These are phyloP conservation scores for Abrostola tripartita DNA, from an alignment of 2,888 invertebrate genomes.

Conservation along the genomic window DNA sequence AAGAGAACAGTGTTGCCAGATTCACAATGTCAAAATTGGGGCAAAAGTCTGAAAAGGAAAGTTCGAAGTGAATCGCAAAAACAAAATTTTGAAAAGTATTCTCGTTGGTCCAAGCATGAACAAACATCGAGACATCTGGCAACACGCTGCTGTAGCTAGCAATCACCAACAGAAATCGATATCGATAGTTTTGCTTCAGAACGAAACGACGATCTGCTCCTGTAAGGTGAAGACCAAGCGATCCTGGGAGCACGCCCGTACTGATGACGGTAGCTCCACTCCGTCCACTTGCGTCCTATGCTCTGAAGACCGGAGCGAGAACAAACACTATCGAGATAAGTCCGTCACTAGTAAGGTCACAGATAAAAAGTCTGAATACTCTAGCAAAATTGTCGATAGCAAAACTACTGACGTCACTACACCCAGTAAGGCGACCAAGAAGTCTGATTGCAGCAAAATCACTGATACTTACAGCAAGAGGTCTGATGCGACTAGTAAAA, in stretches of 20 bases:
- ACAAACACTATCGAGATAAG: conserved; percentile 62
- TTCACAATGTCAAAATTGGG: conserved; percentile 33
- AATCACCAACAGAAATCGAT: conserved; percentile 61
- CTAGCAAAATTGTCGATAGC: conserved; percentile 60
- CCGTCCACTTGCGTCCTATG: conserved; percentile 80
- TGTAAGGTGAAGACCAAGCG: conserved; percentile 65
- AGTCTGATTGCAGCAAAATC: conserved; percentile 66
- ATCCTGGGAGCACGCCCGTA: conserved; percentile 65
- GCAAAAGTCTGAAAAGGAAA: background rate
- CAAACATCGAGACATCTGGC: conserved; percentile 40
- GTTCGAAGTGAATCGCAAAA: background rate
- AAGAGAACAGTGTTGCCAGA: conserved; percentile 54
- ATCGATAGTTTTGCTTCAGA: conserved; percentile 76
- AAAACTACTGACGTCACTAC: conserved; percentile 59
- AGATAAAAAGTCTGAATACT: conserved; percentile 48
- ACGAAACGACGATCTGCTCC: conserved; percentile 72
- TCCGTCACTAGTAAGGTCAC: conserved; percentile 59
- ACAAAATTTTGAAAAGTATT: background rate
- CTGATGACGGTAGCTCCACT: conserved; percentile 73
- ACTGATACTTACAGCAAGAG: conserved; percentile 61
- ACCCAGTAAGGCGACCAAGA: conserved; percentile 61
- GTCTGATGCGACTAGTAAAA: conserved; percentile 70
- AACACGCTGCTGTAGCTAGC: conserved; percentile 56
- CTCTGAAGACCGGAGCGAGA: conserved; percentile 67
- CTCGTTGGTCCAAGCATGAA: conserved; percentile 23